phyloP scores from a whole-genome alignment of 2,797 vertebrate species.

The Leuciscus waleckii region DNA sequence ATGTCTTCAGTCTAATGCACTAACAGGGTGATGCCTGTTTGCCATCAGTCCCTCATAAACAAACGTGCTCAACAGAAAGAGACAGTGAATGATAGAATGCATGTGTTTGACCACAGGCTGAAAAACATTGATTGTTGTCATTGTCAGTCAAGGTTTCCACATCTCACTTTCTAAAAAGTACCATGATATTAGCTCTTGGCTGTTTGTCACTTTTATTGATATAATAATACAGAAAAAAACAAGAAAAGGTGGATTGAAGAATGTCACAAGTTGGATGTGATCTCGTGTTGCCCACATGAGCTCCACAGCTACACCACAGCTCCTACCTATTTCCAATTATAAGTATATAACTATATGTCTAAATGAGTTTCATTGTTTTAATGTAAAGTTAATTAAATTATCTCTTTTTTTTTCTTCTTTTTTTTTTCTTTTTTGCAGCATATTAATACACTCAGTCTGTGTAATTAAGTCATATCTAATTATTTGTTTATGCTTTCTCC shows the following conservation, averaged over 20 bases:
- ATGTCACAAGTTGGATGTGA: not conserved
- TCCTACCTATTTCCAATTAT: not conserved
- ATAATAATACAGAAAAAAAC: not conserved
- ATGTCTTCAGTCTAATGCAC: conserved; percentile 29
- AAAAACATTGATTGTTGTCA: conserved; percentile 29
- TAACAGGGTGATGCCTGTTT: conserved; percentile 21
- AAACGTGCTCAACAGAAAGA: conserved; percentile 16
- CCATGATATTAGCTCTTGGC: not conserved
- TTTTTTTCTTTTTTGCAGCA: not conserved
- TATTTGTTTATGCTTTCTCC: not conserved
- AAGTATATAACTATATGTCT: not conserved
- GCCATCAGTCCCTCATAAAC: conserved; percentile 17
- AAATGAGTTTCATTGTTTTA: not conserved
- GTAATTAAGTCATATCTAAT: not conserved
- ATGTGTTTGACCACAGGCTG: conserved; percentile 30
- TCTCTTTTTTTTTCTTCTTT: not conserved
- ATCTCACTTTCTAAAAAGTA: not conserved
- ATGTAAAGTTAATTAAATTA: conserved; percentile 1
- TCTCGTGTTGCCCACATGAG: not conserved
- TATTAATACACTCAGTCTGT: not conserved
- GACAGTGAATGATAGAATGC: conserved; percentile 12
- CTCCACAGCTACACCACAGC: not conserved
- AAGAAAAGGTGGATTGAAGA: not conserved
- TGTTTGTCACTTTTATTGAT: not conserved
- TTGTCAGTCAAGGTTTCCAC: not conserved